Percentiles rank a stretch among this genome's conserved stretches.
Conservation (phyloP, 2,888 invertebrate species). For the Hipparchia sbordonii region DNA sequence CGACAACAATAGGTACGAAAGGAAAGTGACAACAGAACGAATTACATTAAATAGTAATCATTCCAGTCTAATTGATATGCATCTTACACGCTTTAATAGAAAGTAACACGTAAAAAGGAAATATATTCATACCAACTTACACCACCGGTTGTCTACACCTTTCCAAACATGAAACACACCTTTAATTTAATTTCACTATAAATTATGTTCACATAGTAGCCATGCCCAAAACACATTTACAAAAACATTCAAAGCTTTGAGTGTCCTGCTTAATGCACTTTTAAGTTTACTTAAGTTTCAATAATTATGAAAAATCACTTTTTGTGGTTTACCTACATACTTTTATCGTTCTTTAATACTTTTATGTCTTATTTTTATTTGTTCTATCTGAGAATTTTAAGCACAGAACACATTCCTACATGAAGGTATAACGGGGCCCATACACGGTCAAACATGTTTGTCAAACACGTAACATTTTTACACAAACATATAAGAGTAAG, state of each 20-base stretch:
- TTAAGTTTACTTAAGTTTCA: too few relatives aligned
- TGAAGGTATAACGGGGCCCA: too few relatives aligned
- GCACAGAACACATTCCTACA: too few relatives aligned
- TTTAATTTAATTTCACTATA: slow-evolving; percentile 41
- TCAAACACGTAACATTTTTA: too few relatives aligned
- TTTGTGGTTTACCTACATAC: too few relatives aligned
- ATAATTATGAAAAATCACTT: too few relatives aligned
- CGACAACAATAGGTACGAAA: slow-evolving; percentile 36
- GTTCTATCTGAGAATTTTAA: too few relatives aligned
- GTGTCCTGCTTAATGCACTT: too few relatives aligned
- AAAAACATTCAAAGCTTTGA: background rate
- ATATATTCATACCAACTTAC: slow-evolving; percentile 31
- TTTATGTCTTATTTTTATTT: too few relatives aligned
- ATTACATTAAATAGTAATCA: slow-evolving; percentile 44
- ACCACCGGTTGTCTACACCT: slow-evolving; percentile 30
- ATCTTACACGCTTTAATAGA: slow-evolving; percentile 32
- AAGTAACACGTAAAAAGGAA: slow-evolving; percentile 31
- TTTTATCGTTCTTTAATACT: too few relatives aligned
- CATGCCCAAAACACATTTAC: slow-evolving; percentile 48
- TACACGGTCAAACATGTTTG: too few relatives aligned
- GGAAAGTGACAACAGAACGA: slow-evolving; percentile 32
- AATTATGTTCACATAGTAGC: slow-evolving; percentile 49
- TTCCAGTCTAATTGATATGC: slow-evolving; percentile 36
- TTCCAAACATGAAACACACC: slow-evolving; percentile 30
- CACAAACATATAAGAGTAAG: too few relatives aligned